A percentile compares a stretch with the other conserved stretches of the same genome.
These are phyloP conservation scores for Phocoena phocoena DNA, from an alignment of 2,113 vertebrate genomes.

Conservation along the genomic window DNA sequence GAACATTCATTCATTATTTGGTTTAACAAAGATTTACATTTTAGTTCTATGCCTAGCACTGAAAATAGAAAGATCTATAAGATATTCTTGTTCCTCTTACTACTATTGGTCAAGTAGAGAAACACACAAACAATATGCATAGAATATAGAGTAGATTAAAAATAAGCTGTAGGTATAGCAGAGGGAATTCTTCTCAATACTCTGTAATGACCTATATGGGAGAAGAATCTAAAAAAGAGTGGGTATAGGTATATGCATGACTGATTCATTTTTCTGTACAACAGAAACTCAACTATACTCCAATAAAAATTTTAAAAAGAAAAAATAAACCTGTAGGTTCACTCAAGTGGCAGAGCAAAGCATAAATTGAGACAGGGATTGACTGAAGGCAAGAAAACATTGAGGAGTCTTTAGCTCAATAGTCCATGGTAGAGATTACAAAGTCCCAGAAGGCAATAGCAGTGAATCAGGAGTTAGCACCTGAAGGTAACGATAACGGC, in stretches of 20 bases:
- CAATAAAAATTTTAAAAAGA: neutral
- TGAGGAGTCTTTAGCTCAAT: neutral
- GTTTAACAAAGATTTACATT: slow-evolving; percentile 16
- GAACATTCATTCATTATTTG: neutral
- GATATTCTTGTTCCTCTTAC: neutral
- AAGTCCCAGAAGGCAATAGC: neutral
- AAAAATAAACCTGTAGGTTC: neutral
- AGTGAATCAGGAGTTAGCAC: neutral
- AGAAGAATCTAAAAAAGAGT: neutral
- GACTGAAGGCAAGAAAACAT: neutral
- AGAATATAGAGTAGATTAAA: neutral
- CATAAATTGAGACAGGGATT: neutral
- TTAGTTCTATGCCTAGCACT: neutral
- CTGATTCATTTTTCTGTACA: neutral
- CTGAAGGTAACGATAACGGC: neutral
- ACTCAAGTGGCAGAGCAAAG: neutral
- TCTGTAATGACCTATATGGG: neutral
- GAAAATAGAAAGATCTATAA: neutral
- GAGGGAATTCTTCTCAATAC: neutral
- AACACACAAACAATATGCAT: neutral
- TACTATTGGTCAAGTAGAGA: neutral
- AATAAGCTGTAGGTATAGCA: neutral
- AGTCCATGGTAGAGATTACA: neutral
- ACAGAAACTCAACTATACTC: neutral
- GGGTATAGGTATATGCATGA: neutral